Base-by-base conservation (phyloP, 2,888 invertebrate species). In the Nowickia ferox region DNA sequence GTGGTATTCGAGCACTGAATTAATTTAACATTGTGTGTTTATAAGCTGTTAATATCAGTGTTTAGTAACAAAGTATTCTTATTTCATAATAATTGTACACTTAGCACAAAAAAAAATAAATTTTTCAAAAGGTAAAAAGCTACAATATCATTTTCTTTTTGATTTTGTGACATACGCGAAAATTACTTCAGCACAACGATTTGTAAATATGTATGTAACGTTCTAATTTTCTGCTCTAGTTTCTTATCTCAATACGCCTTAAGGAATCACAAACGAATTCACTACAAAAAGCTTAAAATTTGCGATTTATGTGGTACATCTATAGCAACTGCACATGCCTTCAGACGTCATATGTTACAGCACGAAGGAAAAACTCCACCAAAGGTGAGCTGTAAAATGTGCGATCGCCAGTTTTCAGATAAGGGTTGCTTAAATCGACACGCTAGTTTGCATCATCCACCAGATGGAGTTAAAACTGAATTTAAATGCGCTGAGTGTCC, bases 271-370 rank as follows among this genome's bases (percentile, higher is more conserved):
- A 87, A 89, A 1, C 72, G 76, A 1, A 38, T 38, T 48, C 84
- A 84, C n/a, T 87, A 91, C 61, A 89, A 90, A 22, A 68, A 92
- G 74, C 90, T 90, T 13, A 91, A 90, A 86, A 89, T 92, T 19
- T 92, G 92, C 85, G 91, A 92, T 75, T 89, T 92, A 22, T 92
- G 92, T 55, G 92, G 92, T 90, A 91, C 1, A 90, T 46, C 89
- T 89, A 19, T 88, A 92, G 77, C 88, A 0, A 55, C 55, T 11
- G 63, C 65, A 13, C 53, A 55, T 2, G 55, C 30, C 46, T 63
- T 79, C n/a, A 79, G 87, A 22, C 89, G 90, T 1, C 92, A 92
- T 84, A 90, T 91, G 88, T 81, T 89, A 66, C 90, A 92, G 66
- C 92, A 92, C 78, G 85, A 90, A 8, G 91, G 91, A 1, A 88